Evolutionary conservation across 2,797 vertebrate genomes (phyloP), one percentile per base, ranked within the genome.

Genomic region (Clarias platycephalus): DNA sequence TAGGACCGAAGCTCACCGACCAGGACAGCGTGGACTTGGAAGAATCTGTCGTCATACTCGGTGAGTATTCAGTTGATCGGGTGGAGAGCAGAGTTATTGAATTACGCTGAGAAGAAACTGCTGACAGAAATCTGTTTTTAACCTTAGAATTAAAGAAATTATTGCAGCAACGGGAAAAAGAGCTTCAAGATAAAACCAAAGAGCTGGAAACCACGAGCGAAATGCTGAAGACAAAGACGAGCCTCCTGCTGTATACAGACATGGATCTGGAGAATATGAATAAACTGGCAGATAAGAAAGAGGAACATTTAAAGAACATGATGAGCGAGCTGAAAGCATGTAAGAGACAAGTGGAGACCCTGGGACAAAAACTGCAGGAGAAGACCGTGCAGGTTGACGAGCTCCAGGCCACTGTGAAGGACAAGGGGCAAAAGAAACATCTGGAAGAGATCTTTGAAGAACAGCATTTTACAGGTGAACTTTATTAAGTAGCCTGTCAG

Each of bases 1-100:
- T 12, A 55, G 60, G n/a, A 9, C 60, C 55, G 12, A 80, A 44
- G 82, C 26, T 80, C 22, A 40, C 60, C 8, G 68, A 80, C 16
- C 68, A 85, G 49, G 71, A 81, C 71, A 67, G 31, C 24, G 0
- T 67, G 60, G 68, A 83, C 53, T 75, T 49, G 67, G 81, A 86
- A 4, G 76, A 86, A 13, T 86, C 85, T 31, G 67, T 80, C 26
- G 34, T 75, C 26, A 57, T 79, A n/a, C 68, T 86, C 3, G 85
- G 85, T 83, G 60, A 75, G 81, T 57, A 34, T 49, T 22, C 37
- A 64, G 10, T 3, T 18, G 31, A 60, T 34, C 31, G 1, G 66
- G 5, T 8, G 15, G 8, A 44, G 18, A 24, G 22, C 9, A 22
- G 18, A 15, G 4, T 44, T 44, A 8, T 26, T 57, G 2, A 67